These are phyloP conservation scores for Heterodera carotae DNA, from an alignment of 1,140 invertebrate genomes.

Conservation along the genomic window DNA sequence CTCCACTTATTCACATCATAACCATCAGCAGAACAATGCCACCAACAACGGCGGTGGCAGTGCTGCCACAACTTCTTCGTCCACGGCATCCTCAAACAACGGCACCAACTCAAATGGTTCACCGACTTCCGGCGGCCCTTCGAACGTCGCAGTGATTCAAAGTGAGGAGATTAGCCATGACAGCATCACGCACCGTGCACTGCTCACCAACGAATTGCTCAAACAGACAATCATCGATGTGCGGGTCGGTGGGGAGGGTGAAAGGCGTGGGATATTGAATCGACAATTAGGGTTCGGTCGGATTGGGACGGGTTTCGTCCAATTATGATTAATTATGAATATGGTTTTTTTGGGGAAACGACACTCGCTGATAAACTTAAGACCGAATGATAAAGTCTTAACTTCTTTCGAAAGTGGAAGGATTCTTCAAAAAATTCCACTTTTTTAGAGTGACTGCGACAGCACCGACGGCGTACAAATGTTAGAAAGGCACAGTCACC, in stretches of 20 bases:
- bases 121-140: neutral
- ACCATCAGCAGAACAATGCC: slow-evolving; percentile 6
- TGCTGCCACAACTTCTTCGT: neutral
- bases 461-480: slow-evolving; percentile 46
- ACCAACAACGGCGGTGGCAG: neutral
- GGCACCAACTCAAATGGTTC: slow-evolving; percentile 22
- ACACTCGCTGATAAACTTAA: no score
- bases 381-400: no score
- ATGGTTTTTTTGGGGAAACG: no score
- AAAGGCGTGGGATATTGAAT: no score
- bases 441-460: slow-evolving; percentile 48
- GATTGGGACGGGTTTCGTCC: no score
- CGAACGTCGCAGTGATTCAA: slow-evolving; percentile 11
- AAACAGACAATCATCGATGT: slow-evolving; percentile 64
- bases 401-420: no score
- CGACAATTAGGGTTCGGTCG: no score
- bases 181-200: slow-evolving; percentile 54
- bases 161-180: slow-evolving; percentile 58
- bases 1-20: neutral
- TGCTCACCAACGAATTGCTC: slow-evolving; percentile 61
- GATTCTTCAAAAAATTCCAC: no score
- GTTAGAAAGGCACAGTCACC: slow-evolving; percentile 38
- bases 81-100: slow-evolving; percentile 4
- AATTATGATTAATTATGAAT: no score
- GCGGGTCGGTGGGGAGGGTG: slow-evolving; percentile 39